Conservation (phyloP, 2,113 vertebrate species). For the human (Homo sapiens) region DNA sequence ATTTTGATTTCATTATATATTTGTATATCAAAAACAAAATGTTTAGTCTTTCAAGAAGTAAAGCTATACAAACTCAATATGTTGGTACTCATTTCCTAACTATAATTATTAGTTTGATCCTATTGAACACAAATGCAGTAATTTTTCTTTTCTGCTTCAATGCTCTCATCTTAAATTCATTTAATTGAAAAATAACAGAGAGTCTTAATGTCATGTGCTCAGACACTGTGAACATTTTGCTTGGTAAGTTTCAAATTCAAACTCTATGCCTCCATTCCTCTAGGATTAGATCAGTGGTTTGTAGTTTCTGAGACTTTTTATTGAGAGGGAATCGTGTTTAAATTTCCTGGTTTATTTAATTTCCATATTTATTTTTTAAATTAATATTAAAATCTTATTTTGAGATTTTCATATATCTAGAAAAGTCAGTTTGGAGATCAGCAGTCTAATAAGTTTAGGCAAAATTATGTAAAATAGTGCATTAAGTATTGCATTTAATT, state of each 20-base stretch:
- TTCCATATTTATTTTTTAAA: constrained; percentile 11
- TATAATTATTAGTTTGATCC: background rate
- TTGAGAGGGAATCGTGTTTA: background rate
- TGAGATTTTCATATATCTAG: constrained; percentile 6
- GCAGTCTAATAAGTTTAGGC: constrained; percentile 20
- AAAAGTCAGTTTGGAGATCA: background rate
- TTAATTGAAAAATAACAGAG: background rate
- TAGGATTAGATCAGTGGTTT: background rate
- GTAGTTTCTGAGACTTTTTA: background rate
- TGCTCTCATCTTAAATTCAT: background rate
- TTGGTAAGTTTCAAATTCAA: background rate
- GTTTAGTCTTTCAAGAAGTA: background rate
- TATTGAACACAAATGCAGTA: background rate
- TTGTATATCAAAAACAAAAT: background rate
- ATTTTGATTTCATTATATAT: background rate
- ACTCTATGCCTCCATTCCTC: background rate
- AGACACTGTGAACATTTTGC: background rate
- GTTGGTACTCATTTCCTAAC: background rate
- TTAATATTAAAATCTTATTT: constrained; percentile 54
- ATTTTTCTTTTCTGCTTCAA: background rate
- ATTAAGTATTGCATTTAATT: background rate
- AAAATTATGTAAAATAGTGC: background rate
- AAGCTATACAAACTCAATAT: background rate
- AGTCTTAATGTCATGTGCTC: background rate
- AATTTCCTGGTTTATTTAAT: background rate